A percentile compares a stretch with the other conserved stretches of the same genome.
Evolutionary conservation across 2,113 vertebrate genomes (phyloP).

Genomic region (Rallus limicola): DNA sequence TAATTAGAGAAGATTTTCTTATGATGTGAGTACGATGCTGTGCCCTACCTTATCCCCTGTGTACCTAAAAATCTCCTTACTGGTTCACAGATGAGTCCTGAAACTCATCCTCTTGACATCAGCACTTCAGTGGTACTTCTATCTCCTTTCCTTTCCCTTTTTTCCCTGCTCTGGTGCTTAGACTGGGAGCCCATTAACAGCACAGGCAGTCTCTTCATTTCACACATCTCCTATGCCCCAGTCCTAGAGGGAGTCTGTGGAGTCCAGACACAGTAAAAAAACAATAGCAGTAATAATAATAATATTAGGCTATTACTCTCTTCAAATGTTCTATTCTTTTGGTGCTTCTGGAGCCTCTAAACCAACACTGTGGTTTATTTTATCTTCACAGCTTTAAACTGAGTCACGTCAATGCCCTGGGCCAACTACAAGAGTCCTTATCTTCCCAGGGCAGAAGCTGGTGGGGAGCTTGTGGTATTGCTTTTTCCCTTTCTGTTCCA

Average conservation of each 20-base stretch:
- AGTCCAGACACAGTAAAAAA: not conserved
- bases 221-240: not conserved
- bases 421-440: not conserved
- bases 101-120: not conserved
- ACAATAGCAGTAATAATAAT: not conserved
- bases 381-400: slow-evolving; percentile 1
- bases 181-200: not conserved
- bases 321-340: not conserved
- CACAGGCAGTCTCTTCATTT: not conserved
- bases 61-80: not conserved
- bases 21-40: not conserved
- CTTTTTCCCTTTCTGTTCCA: not conserved
- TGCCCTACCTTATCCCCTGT: not conserved
- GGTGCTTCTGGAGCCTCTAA: not conserved
- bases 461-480: not conserved
- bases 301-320: not conserved
- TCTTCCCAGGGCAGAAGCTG: slow-evolving; percentile 34
- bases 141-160: not conserved
- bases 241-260: not conserved
- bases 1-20: not conserved
- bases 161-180: not conserved
- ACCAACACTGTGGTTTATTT: not conserved
- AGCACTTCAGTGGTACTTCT: not conserved
- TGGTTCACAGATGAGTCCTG: not conserved
- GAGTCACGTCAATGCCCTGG: not conserved